Percentiles rank a stretch among this genome's conserved stretches.
Conservation (phyloP, 1,140 invertebrate genomes). For the Drosophila biarmipes region DNA sequence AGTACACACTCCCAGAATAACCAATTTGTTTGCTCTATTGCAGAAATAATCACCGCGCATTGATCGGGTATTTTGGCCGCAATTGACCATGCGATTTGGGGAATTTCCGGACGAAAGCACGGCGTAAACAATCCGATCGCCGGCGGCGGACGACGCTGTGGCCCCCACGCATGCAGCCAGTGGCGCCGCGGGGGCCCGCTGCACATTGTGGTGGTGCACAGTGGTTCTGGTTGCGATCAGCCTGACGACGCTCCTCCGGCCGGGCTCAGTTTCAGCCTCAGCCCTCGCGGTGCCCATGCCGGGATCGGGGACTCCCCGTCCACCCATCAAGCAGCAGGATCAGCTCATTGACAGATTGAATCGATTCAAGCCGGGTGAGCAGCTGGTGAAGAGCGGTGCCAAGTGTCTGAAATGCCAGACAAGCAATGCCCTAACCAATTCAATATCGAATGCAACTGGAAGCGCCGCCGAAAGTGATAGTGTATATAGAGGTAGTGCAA, state of each 20-base stretch:
- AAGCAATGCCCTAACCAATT: constrained; percentile 19
- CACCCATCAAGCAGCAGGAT: constrained; percentile 33
- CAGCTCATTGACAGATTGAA: constrained; percentile 14
- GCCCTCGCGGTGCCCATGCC: constrained; percentile 83
- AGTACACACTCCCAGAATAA: too few species aligned
- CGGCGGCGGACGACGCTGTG: constrained; percentile 81
- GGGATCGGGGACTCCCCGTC: constrained; percentile 24
- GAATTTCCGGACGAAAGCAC: constrained; percentile 23
- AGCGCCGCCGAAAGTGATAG: constrained; percentile 45
- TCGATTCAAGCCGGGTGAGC: constrained; percentile 2
- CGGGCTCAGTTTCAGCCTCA: constrained; percentile 53
- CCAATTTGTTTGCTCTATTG: neutral
- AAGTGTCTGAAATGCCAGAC: constrained; percentile 62
- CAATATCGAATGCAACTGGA: constrained; percentile 56
- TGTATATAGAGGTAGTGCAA: constrained; percentile 59
- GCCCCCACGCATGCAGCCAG: constrained; percentile 82
- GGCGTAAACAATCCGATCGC: constrained; percentile 70
- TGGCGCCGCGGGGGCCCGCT: constrained; percentile 84
- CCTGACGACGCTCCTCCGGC: constrained; percentile 35
- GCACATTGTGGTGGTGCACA: constrained; percentile 66
- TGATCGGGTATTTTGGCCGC: neutral
- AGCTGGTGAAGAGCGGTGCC: constrained; percentile 2
- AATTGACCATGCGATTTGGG: constrained; percentile 25
- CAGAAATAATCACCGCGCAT: constrained; percentile 7
- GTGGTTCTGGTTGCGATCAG: constrained; percentile 58